Conservation (phyloP, 1,140 invertebrate genomes). For the Ectropis grisescens region DNA sequence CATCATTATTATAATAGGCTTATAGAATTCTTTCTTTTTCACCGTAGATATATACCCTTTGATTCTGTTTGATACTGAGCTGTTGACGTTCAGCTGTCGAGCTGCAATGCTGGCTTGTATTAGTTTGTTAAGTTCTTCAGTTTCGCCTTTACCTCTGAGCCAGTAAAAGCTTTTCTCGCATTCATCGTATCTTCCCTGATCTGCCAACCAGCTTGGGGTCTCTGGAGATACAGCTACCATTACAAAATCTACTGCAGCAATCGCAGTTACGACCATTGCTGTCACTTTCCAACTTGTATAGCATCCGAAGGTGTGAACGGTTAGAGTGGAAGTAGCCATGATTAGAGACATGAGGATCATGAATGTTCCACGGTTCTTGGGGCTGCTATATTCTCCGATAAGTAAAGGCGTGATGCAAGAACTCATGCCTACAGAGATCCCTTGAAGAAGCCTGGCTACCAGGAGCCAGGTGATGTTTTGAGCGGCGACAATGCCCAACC, state of each 20-base stretch:
- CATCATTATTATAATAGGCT: conserved; percentile 41
- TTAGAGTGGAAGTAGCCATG: conserved; percentile 20
- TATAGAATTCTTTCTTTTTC: conserved; percentile 34
- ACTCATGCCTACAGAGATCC: conserved; percentile 24
- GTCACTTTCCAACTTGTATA: conserved; percentile 22
- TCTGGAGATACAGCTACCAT: conserved; percentile 27
- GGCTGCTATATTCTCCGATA: conserved; percentile 33
- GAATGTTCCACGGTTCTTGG: conserved; percentile 28
- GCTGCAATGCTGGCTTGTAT: conserved; percentile 16
- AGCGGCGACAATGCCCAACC: conserved; percentile 20
- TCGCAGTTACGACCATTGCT: conserved; percentile 16
- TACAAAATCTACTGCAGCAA: conserved; percentile 18
- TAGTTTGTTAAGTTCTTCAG: conserved; percentile 27
- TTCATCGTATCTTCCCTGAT: conserved; percentile 25
- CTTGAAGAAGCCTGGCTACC: conserved; percentile 24
- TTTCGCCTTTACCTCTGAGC: conserved; percentile 24
- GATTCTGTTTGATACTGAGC: conserved; percentile 12
- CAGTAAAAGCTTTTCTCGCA: conserved; percentile 23
- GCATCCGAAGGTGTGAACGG: conserved; percentile 24
- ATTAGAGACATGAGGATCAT: conserved; percentile 23
- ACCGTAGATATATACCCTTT: conserved; percentile 17
- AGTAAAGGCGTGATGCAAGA: conserved; percentile 20
- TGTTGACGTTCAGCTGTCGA: conserved; percentile 11
- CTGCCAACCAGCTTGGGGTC: conserved; percentile 28
- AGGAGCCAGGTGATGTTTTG: conserved; percentile 17